Evolutionary conservation across 1,140 invertebrate species (phyloP).

Genomic region (Danaus plexippus): DNA sequence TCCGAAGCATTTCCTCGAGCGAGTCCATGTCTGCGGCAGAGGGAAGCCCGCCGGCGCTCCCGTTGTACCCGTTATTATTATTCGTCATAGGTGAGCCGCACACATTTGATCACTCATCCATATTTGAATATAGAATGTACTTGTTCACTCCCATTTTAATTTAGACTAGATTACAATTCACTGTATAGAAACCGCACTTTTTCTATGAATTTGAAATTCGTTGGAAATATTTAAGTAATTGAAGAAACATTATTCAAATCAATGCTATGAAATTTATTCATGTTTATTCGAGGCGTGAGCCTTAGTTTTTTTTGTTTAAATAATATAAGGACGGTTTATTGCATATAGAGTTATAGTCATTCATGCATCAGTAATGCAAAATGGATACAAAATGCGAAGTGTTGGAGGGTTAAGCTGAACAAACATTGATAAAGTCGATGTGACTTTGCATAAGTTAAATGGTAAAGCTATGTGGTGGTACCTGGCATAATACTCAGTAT

Average conservation of each 20-base stretch:
- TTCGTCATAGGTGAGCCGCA: constrained; percentile 69
- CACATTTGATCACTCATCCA: constrained; percentile 14
- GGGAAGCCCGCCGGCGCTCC: constrained; percentile 59
- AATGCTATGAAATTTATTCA: too few species aligned
- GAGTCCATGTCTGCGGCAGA: constrained; percentile 85
- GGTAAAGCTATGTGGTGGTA: background rate
- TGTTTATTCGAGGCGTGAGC: too few species aligned
- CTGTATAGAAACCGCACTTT: constrained; percentile 4
- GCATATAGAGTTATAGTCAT: too few species aligned
- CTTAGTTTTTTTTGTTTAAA: too few species aligned
- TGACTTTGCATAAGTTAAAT: constrained; percentile 45
- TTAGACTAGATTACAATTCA: background rate
- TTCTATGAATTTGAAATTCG: background rate
- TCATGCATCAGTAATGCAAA: too few species aligned
- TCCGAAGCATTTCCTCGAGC: constrained; percentile 85
- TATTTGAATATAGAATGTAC: background rate
- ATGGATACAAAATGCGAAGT: constrained; percentile 2
- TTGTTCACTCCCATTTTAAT: too few species aligned
- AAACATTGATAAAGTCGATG: constrained; percentile 43
- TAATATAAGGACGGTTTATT: too few species aligned
- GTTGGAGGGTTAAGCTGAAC: constrained; percentile 26
- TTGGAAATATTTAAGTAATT: constrained; percentile 6
- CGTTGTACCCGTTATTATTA: constrained; percentile 64
- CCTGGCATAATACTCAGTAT: too few species aligned
- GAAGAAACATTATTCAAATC: too few species aligned